Conservation (phyloP, 2,113 vertebrate species). For the Vulpes ferrilata region DNA sequence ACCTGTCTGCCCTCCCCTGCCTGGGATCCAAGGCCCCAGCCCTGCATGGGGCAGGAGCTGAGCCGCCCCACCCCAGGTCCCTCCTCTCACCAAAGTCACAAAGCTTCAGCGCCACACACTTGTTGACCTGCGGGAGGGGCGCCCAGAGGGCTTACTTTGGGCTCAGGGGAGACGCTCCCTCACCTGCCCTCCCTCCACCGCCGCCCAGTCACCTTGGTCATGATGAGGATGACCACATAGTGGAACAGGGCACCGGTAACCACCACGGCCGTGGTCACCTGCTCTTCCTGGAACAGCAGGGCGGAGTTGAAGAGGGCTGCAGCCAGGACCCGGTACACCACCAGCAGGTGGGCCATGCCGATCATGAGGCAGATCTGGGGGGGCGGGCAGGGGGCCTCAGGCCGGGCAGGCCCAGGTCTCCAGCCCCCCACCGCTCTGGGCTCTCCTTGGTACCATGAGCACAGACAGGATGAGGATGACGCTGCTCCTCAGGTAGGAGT, state of each 20-base stretch:
- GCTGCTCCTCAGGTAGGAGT: constrained; percentile 91
- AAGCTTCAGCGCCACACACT: constrained; percentile 89
- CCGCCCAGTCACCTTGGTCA: constrained; percentile 89
- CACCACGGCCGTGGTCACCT: constrained; percentile 87
- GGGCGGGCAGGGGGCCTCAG: accelerated
- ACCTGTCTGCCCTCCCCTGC: background rate
- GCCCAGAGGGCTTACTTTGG: background rate
- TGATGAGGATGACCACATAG: constrained; percentile 93
- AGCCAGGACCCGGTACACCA: constrained; percentile 92
- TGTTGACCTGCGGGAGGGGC: constrained; percentile 90
- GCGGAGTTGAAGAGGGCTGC: constrained; percentile 83
- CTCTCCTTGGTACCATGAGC: constrained; percentile 88
- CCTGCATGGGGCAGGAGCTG: too few species aligned
- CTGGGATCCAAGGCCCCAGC: background rate
- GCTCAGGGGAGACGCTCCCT: accelerated
- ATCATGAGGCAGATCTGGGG: constrained; percentile 92
- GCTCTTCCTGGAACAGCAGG: constrained; percentile 85
- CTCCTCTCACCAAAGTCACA: constrained; percentile 91
- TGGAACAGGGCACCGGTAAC: constrained; percentile 93
- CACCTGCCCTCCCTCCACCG: accelerated
- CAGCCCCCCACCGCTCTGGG: accelerated
- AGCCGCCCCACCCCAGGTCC: accelerated
- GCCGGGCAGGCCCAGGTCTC: accelerated
- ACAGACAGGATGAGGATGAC: constrained; percentile 90
- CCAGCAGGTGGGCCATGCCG: constrained; percentile 91